Evolutionary conservation across 2,888 invertebrate genomes (phyloP).

Genomic region (Dexiosoma caninum): DNA sequence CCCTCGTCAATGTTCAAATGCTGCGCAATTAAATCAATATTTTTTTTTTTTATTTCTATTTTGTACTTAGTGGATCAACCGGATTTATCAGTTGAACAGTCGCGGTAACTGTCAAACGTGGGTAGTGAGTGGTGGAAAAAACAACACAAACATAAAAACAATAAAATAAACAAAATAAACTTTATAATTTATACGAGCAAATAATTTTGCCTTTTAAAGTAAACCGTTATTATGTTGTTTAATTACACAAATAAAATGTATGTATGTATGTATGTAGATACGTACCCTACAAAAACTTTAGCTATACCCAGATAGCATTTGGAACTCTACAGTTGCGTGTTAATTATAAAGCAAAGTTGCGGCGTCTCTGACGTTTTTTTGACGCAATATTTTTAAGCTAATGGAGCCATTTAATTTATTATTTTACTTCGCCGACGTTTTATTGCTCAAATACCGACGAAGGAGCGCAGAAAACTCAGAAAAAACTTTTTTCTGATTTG

Average conservation of each 20-base stretch:
- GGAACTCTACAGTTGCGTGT: no score
- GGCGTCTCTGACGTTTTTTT: no score
- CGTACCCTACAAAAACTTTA: no score
- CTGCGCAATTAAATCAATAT: conserved; percentile 18
- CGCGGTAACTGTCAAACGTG: conserved; percentile 41
- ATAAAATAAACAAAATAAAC: conserved; percentile 22
- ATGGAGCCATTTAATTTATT: no score
- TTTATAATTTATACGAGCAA: not conserved
- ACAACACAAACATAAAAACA: not conserved
- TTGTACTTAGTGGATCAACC: conserved; percentile 46
- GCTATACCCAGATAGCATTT: no score
- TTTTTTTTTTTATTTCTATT: not conserved
- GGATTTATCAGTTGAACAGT: conserved; percentile 49
- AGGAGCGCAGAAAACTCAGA: no score
- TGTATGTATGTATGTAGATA: not conserved
- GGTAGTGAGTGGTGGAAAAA: not conserved
- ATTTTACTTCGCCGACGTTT: no score
- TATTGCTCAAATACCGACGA: no score
- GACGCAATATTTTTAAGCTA: no score
- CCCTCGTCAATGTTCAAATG: not conserved
- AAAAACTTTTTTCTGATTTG: no score
- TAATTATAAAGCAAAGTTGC: no score
- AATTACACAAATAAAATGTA: not conserved
- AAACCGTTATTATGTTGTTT: conserved; percentile 50
- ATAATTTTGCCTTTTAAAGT: not conserved